Conservation (phyloP, 2,888 invertebrate genomes). For the Noctua fimbriata region DNA sequence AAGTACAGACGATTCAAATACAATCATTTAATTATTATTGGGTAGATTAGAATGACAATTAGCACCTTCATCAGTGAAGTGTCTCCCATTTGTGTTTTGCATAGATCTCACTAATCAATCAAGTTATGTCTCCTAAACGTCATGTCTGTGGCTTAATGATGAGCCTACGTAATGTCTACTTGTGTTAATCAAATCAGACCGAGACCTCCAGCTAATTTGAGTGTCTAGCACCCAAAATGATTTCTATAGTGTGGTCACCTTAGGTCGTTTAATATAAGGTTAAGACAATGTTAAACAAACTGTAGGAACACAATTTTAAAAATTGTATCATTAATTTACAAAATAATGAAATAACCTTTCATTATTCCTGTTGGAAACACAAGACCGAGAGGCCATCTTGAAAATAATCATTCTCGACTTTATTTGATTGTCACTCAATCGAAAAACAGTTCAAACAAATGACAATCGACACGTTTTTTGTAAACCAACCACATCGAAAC, state of each 20-base stretch:
- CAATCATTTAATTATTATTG: background rate
- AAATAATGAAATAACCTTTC: background rate
- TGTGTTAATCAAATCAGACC: constrained; percentile 16
- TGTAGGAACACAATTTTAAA: background rate
- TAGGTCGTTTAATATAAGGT: background rate
- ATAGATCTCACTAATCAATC: constrained; percentile 31
- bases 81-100: background rate
- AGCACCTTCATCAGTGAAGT: background rate
- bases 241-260: background rate
- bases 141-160: background rate
- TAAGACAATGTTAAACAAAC: background rate
- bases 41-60: background rate
- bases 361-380: background rate
- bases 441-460: constrained; percentile 8
- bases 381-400: background rate
- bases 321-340: background rate
- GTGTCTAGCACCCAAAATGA: background rate
- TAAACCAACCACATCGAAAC: background rate
- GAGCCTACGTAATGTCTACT: background rate
- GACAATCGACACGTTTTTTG: background rate
- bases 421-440: background rate
- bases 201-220: background rate
- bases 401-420: background rate
- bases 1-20: background rate
- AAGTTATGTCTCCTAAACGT: background rate